Base-by-base conservation (phyloP, 2,888 invertebrate genomes). In the Sarcophaga rosellei region DNA sequence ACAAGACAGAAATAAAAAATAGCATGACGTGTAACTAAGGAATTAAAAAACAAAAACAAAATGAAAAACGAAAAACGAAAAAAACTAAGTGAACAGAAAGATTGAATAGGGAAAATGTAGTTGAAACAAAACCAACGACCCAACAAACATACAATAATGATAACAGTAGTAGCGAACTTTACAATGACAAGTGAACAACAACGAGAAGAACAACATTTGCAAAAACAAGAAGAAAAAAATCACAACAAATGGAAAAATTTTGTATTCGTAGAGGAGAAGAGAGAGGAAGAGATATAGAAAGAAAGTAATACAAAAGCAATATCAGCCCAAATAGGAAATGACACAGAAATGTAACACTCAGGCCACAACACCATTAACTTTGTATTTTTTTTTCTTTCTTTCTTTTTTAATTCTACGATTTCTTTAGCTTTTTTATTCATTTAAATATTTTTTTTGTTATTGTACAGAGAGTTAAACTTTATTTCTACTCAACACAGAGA, bases 321-420 rank as follows among this genome's bases (percentile, higher is more conserved):
- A 82, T 61, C 79, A 86, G 68, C 81, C 70, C 68, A 79, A 87
- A 87, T 68, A 89, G 89, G 89, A 89, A 90, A 91, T 90, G 90
- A 89, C 90, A 91, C 89, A 91, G 89, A 91, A 89, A 90, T 91
- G 88, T 90, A 90, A 90, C 91, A 90, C 82, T 82, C 87, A 90
- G 88, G 87, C 86, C 85, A 88, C 86, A 88, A 85, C 86, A 83
- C 87, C 82, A 87, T 84, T 84, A 85, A 72, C 68, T 68, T 77
- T 45, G 47, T 15, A 3, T 78, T 85, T 82, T 77, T 69, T 84
- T 81, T 81, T 62, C 65, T 62, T 81, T 17, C 15, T 47, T 25
- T 79, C 62, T 59, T 15, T 15, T 73, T 76, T 35, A 72, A 47
- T 47, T 47, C 15, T 47, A 4, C 47, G 15, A 25, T 73, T 61